Base-by-base conservation (phyloP, 2,113 vertebrate genomes). In the Campylomormyrus tamandua region DNA sequence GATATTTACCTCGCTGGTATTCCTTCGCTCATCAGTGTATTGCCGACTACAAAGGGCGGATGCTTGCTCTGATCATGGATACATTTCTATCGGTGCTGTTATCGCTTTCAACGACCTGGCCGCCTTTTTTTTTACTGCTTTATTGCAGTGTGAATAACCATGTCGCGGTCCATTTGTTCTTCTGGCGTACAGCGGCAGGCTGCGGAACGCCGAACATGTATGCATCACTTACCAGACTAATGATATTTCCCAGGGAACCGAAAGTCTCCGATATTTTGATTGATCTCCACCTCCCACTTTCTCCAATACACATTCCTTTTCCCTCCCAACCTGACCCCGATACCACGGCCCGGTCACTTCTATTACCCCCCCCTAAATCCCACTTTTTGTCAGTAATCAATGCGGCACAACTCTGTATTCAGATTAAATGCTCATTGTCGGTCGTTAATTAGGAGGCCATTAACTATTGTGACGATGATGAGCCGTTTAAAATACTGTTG, bases 231-330 rank as follows among this genome's bases (percentile, higher is more conserved):
- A 48, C 39, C 13, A 52, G 80, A 58, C 62, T 66, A 5, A 80
- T 50, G 77, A 89, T 42, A 52, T n/a, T 77, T 39, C n/a, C 48
- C 84, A 87, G 49, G 85, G 62, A 39, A 49, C 6, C 80, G 11
- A 39, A 42, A 83, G 83, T 80, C 85, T 5, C 66, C 66, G 5
- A 77, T 66, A 53, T 58, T 70, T 31, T 84, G 90, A 88, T 48
- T 84, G 74, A 58, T 83, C 52, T 21, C 9, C 49, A 31, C 53
- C 48, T 74, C 53, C 77, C 83, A 3, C 48, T 56, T 48, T 66
- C n/a, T n/a, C 48, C 21, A 90, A 90, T 90, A 90, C 88, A 89
- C 88, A 87, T 89, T 39, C 48, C 10, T 13, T 2, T 19, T 2
- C 88, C n/a, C n/a, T 3, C 8, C 46, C 46, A 48, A 52, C 48